These are phyloP conservation scores for Limenitis camilla DNA, from an alignment of 2,888 invertebrate genomes.

Conservation along the genomic window DNA sequence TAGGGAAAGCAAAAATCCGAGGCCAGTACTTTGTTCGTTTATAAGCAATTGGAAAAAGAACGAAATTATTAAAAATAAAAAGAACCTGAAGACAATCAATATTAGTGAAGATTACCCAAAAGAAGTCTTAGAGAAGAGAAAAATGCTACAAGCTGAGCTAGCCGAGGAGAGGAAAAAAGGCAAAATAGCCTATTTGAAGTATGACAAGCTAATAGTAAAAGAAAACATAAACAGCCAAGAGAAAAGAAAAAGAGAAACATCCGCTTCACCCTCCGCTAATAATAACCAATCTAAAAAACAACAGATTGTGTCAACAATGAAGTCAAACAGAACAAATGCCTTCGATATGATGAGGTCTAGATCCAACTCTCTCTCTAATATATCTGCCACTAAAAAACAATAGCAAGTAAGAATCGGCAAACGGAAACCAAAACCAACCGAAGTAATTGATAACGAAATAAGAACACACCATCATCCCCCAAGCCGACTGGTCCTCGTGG, in stretches of 20 bases:
- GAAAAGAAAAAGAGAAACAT: slow-evolving; percentile 18
- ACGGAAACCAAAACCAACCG: slow-evolving; percentile 21
- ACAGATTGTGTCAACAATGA: slow-evolving; percentile 16
- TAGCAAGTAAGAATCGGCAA: slow-evolving; percentile 26
- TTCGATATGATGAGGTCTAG: slow-evolving; percentile 25
- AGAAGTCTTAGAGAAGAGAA: slow-evolving; percentile 27
- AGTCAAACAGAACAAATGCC: slow-evolving; percentile 23
- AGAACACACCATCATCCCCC: slow-evolving; percentile 10
- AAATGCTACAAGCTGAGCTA: too few species aligned
- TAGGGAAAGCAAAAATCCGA: slow-evolving; percentile 10
- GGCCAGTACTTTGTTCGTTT: slow-evolving; percentile 19
- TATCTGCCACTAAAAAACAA: slow-evolving; percentile 21
- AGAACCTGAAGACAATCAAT: slow-evolving; percentile 20
- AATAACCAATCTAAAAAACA: too few species aligned
- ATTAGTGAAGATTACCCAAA: slow-evolving; percentile 27
- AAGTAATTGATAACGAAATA: slow-evolving; percentile 13
- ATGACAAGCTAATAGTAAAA: too few species aligned
- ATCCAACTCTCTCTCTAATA: slow-evolving; percentile 24
- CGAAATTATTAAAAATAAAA: slow-evolving; percentile 26
- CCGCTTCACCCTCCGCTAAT: slow-evolving; percentile 15
- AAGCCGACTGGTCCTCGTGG: slow-evolving; percentile 22
- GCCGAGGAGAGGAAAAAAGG: slow-evolving; percentile 23
- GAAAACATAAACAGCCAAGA: too few species aligned
- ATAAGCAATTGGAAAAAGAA: slow-evolving; percentile 22
- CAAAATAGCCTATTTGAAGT: slow-evolving; percentile 22